Conservation (phyloP, 1,140 invertebrate genomes). For the Cecropterus lyciades region DNA sequence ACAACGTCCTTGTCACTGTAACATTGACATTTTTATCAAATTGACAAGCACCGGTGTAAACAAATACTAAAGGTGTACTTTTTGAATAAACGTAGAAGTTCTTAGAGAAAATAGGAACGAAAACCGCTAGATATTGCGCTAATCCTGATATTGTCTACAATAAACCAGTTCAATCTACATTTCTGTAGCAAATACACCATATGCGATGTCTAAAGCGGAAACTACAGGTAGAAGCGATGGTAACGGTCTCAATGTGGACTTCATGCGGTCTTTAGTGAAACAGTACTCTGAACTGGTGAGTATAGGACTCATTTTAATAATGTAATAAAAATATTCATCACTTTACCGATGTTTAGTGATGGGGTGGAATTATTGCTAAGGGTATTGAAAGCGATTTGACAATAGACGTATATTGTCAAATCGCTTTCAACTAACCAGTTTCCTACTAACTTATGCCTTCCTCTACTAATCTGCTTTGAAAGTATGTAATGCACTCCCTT, state of each 20-base stretch:
- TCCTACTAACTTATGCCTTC: too few relatives aligned
- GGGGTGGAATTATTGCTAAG: too few relatives aligned
- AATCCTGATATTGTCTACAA: neutral
- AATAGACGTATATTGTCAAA: too few relatives aligned
- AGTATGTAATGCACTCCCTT: too few relatives aligned
- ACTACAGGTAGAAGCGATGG: slow-evolving; percentile 46
- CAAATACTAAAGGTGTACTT: slow-evolving; percentile 15
- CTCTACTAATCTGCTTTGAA: too few relatives aligned
- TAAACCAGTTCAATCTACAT: neutral
- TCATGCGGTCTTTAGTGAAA: slow-evolving; percentile 74
- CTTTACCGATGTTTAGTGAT: too few relatives aligned
- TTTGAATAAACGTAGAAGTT: slow-evolving; percentile 4
- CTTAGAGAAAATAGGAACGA: neutral
- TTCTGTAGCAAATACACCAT: slow-evolving; percentile 1
- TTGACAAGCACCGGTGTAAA: neutral
- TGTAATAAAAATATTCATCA: too few relatives aligned
- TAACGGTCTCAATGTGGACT: slow-evolving; percentile 72
- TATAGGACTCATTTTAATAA: too few relatives aligned
- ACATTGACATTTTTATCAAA: neutral
- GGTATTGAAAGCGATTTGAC: too few relatives aligned
- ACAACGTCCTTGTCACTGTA: neutral
- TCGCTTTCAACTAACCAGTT: too few relatives aligned
- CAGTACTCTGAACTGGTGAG: slow-evolving; percentile 78
- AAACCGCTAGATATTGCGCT: neutral
- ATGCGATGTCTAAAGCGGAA: slow-evolving; percentile 67